These are phyloP conservation scores for Microcebus lehilahytsara DNA, from an alignment of 2,113 vertebrate species.

Conservation along the genomic window DNA sequence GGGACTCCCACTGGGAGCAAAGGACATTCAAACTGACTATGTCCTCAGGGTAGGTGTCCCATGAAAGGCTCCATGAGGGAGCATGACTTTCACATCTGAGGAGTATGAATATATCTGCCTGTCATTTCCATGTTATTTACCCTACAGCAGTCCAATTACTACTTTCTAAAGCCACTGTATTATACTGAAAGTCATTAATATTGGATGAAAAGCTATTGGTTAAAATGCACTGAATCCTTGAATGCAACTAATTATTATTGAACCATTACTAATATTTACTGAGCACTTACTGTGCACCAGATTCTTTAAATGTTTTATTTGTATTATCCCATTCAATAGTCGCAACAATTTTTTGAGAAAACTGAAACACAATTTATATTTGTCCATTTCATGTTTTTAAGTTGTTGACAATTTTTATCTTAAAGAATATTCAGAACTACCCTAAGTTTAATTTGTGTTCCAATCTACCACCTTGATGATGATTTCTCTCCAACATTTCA, in stretches of 20 bases:
- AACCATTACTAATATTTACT: conserved; percentile 55
- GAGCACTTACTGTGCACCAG: conserved; percentile 16
- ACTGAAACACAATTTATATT: not conserved
- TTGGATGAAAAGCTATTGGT: conserved; percentile 60
- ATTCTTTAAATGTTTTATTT: conserved; percentile 21
- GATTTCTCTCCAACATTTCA: not conserved
- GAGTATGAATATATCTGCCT: conserved; percentile 63
- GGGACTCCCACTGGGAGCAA: conserved; percentile 46
- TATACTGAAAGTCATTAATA: conserved; percentile 54
- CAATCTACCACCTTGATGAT: not conserved
- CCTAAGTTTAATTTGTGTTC: not conserved
- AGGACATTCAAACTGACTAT: conserved; percentile 48
- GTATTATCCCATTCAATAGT: not conserved
- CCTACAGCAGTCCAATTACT: conserved; percentile 47
- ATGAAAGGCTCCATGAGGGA: conserved; percentile 23
- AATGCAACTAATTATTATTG: conserved; percentile 53
- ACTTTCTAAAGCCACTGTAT: conserved; percentile 45
- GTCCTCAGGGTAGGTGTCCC: conserved; percentile 36
- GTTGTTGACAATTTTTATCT: not conserved
- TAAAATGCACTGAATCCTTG: conserved; percentile 52
- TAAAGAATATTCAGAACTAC: not conserved
- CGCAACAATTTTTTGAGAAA: not conserved
- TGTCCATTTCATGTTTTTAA: not conserved
- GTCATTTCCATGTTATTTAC: conserved; percentile 54
- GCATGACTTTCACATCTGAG: conserved; percentile 62